Percentiles rank a stretch among this genome's conserved stretches.
These are phyloP conservation scores for Tachina grossa DNA, from an alignment of 2,888 invertebrate genomes.

Conservation along the genomic window DNA sequence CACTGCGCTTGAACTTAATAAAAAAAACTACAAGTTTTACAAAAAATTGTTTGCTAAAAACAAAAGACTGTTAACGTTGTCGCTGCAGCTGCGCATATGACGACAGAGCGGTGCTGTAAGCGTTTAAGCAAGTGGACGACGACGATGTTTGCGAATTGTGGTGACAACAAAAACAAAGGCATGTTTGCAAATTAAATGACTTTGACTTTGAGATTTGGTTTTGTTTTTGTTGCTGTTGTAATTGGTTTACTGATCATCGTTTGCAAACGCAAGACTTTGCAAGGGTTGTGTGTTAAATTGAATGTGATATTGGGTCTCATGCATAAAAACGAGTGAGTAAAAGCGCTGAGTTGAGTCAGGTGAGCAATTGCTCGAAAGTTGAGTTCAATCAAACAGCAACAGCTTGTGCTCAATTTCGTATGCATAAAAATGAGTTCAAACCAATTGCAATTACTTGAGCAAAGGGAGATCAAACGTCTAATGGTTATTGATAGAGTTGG, in stretches of 20 bases:
- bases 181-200: slow-evolving; percentile 43
- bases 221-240: slow-evolving; percentile 28
- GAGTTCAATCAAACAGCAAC: too few species aligned
- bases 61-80: background rate
- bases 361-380: too few species aligned
- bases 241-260: slow-evolving; percentile 40
- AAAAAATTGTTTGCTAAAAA: background rate
- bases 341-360: too few species aligned
- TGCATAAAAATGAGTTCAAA: too few species aligned
- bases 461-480: too few species aligned
- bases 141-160: slow-evolving; percentile 8
- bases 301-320: too few species aligned
- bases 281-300: slow-evolving; percentile 21
- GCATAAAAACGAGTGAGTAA: too few species aligned
- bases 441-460: too few species aligned
- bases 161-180: slow-evolving; percentile 40
- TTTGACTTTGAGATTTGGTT: slow-evolving; percentile 27
- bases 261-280: background rate
- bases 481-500: too few species aligned
- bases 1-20: slow-evolving; percentile 7
- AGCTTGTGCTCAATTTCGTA: too few species aligned
- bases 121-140: slow-evolving; percentile 30
- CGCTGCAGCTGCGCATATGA: background rate
- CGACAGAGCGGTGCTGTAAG: slow-evolving; percentile 8
- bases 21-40: slow-evolving; percentile 14